Evolutionary conservation across 2,797 vertebrate species (phyloP).

Genomic region (Protosalanx chinensis): DNA sequence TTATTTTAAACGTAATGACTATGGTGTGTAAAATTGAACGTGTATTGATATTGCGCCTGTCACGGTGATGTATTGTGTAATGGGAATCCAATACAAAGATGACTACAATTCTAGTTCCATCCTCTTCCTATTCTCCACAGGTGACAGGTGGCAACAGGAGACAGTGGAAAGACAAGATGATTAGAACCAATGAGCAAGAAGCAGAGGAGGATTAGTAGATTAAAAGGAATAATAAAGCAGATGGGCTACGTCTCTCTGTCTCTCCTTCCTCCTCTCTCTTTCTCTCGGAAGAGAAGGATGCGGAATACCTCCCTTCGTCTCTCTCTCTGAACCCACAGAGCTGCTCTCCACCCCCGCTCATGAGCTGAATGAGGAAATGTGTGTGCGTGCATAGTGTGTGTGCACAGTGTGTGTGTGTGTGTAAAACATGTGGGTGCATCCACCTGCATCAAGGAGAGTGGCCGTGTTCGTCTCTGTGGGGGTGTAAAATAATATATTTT

Average conservation of each 20-base stretch:
- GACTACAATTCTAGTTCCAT: neutral
- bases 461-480: constrained; percentile 57
- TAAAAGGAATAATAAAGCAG: constrained; percentile 45
- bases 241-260: constrained; percentile 14
- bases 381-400: constrained; percentile 33
- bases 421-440: constrained; percentile 65
- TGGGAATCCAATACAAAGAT: neutral
- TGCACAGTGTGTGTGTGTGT: constrained; percentile 17
- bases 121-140: constrained; percentile 19
- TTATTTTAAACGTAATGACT: neutral
- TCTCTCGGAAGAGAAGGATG: constrained; percentile 26
- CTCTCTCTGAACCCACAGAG: constrained; percentile 27
- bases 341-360: constrained; percentile 52
- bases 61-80: neutral
- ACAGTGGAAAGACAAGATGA: constrained; percentile 26
- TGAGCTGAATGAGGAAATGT: constrained; percentile 43
- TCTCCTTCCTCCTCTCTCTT: constrained; percentile 30
- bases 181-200: constrained; percentile 20
- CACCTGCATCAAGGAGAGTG: constrained; percentile 46
- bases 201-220: constrained; percentile 34
- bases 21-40: neutral
- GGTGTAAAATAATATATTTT: constrained; percentile 62
- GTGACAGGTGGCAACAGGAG: constrained; percentile 29
- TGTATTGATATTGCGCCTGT: constrained; percentile 4
- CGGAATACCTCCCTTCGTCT: constrained; percentile 29